Percentiles rank a stretch among this genome's conserved stretches.
phyloP scores from a whole-genome alignment of 2,888 invertebrate species.

The Cantharis lateralis region DNA sequence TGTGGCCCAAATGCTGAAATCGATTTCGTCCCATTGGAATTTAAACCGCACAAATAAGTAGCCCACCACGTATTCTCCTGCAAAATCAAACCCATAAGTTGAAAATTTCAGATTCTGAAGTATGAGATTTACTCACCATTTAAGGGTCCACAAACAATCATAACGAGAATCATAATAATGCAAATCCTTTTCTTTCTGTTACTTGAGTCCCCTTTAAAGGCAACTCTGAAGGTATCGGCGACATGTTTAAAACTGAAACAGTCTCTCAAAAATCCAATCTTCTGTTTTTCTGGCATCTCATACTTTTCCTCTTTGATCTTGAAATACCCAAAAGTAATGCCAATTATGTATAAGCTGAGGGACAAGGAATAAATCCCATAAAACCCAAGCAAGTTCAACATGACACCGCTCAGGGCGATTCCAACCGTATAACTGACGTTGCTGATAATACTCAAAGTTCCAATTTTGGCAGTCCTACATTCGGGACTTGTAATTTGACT shows the following conservation, averaged over 20 bases:
- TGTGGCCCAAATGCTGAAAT: conserved; percentile 63
- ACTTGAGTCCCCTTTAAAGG: conserved; percentile 74
- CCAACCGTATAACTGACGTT: conserved; percentile 60
- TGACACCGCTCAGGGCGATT: conserved; percentile 57
- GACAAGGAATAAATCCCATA: conserved; percentile 43
- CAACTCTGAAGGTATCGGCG: conserved; percentile 73
- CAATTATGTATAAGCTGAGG: conserved; percentile 35
- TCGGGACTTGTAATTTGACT: conserved; percentile 62
- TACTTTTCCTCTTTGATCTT: conserved; percentile 54
- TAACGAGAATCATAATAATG: conserved; percentile 74
- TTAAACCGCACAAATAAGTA: conserved; percentile 62
- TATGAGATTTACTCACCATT: conserved; percentile 64
- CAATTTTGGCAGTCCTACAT: conserved; percentile 64
- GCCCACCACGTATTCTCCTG: conserved; percentile 63
- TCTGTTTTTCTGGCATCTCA: conserved; percentile 51
- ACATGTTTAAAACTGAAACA: conserved; percentile 78
- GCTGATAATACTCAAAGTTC: conserved; percentile 62
- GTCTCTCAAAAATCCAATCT: conserved; percentile 49
- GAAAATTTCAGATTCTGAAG: no score
- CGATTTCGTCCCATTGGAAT: conserved; percentile 64
- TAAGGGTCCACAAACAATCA: conserved; percentile 80
- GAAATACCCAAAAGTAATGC: conserved; percentile 39
- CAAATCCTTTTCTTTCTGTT: conserved; percentile 72
- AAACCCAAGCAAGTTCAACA: conserved; percentile 51
- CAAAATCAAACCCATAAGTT: conserved; percentile 32